Base-by-base conservation (phyloP, 2,888 invertebrate species). In the Rhingia campestris region DNA sequence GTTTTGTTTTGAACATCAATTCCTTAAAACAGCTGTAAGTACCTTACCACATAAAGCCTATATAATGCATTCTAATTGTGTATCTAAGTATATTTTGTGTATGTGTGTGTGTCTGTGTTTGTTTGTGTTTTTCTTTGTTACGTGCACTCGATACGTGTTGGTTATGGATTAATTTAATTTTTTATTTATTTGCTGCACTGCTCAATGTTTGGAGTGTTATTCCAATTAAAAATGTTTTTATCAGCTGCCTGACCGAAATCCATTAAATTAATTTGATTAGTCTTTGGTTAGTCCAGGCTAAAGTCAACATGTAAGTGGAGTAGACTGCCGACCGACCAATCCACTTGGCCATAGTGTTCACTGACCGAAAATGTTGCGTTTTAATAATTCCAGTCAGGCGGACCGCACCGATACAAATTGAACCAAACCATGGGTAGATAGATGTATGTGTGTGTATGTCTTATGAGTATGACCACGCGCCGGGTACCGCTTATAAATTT, bases 231-330 rank as follows among this genome's bases (percentile, higher is more conserved):
- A 59, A 41, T 7, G 7, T 66, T 66, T 70, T 6, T 56, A 14
- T 63, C 12, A 56, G 37, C 59, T 53, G 35, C 30, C 43, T 72
- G 84, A 70, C 84, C 84, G 74, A 79, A 80, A 84, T 84, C 80
- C 84, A 84, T 84, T 84, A 80, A 84, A 80, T 84, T 84, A 75
- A 80, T 84, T 84, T 64, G 66, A 84, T 84, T 84, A 70, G 66
- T 69, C 58, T 39, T 37, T 49, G 53, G 47, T 9, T 61, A 9
- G 14, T 10, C n/a, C 7, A 9, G n/a, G 32, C 41, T 51, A 64
- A 45, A 77, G 43, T 58, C 58, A 70, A 70, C 70, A 22, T 22
- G 22, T 22, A 54, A 69, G 47, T 61, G 22, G 47, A 14, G 47
- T 67, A 35, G 32, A 33, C 49, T 32, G 37, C 41, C 30, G 14